These are phyloP conservation scores for Tinamus major DNA, from an alignment of 2,797 vertebrate species.

Conservation along the genomic window DNA sequence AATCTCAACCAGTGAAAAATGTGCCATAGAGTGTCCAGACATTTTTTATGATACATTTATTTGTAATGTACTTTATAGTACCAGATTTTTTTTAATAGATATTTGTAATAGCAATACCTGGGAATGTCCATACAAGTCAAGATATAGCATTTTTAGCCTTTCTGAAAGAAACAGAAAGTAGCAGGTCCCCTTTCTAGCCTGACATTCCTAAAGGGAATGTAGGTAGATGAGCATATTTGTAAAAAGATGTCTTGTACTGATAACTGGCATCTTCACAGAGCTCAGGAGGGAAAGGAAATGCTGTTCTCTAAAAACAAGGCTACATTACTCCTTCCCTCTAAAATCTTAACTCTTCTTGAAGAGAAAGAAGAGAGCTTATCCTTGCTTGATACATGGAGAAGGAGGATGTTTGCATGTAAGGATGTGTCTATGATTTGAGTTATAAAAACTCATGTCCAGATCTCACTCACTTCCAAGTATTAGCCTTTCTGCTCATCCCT, in stretches of 20 bases:
- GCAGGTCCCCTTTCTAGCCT: neutral
- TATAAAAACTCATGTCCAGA: neutral
- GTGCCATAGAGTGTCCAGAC: neutral
- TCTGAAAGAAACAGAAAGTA: neutral
- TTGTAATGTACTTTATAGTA: conserved; percentile 13
- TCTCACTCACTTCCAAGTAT: neutral
- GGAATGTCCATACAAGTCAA: neutral
- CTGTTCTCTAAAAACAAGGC: neutral
- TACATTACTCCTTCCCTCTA: neutral
- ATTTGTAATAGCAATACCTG: neutral
- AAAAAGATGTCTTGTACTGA: neutral
- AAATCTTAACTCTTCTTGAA: neutral
- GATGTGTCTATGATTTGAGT: neutral
- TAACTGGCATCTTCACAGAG: neutral
- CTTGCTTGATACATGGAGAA: neutral
- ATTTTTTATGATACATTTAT: neutral
- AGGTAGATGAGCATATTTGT: neutral
- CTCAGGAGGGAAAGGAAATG: neutral
- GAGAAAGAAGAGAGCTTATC: neutral
- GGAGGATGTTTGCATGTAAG: neutral
- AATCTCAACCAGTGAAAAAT: neutral
- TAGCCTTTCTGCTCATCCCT: neutral
- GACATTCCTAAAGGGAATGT: neutral
- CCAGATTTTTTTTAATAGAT: neutral
- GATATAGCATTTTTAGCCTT: conserved; percentile 12